Evolutionary conservation across 2,113 vertebrate genomes (phyloP), one percentile per base, ranked within the genome.

Genomic region (Bujurquina vittata): DNA sequence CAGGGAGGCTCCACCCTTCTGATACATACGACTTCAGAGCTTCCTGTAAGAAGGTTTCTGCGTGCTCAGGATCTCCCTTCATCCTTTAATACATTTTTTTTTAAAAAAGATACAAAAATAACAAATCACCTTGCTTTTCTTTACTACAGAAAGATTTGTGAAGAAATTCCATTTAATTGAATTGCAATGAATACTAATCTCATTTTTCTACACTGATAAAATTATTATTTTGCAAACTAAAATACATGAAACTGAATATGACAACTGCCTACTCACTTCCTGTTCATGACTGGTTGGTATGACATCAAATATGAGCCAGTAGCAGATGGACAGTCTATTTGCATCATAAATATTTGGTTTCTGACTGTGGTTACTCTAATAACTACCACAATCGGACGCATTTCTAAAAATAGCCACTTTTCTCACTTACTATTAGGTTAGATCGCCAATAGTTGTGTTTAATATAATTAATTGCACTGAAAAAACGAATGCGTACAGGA

Each of bases 1-100:
- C 91, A 0, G 97, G 98, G 81, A 99, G 87, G 0, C 96, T 95
- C 98, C 98, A 99, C 79, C 97, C 97, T 87, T 99, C 98, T 0
- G 96, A 94, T 65, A 97, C 95, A 77, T 98, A 99, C 0, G 95
- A 98, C 92, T 96, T 97, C 91, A 99, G 88, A 2, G 98, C 98
- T 83, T 97, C 97, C 87, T 97, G 96, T 52, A 99, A 93, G 65
- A 98, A 98, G 18, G 85, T 72, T 73, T 99, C 98, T 1, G 98
- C 98, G 74, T 95, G 97, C 86, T 97, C 96, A 1, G 98, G 97
- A 4, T 97, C 95, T 7, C 96, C 97, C 80, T 99, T 99, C 94
- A 94, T 97, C 98, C 98, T 99, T 22, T 67, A 23, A n/a, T n/a
- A n/a, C n/a, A n/a, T n/a, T n/a, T n/a, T n/a, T n/a, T n/a, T n/a